Evolutionary conservation across 92 coral and sea anemone species (phyloP), one percentile per base, ranked within the genome.

Genomic region (Plumapathes pennacea): DNA sequence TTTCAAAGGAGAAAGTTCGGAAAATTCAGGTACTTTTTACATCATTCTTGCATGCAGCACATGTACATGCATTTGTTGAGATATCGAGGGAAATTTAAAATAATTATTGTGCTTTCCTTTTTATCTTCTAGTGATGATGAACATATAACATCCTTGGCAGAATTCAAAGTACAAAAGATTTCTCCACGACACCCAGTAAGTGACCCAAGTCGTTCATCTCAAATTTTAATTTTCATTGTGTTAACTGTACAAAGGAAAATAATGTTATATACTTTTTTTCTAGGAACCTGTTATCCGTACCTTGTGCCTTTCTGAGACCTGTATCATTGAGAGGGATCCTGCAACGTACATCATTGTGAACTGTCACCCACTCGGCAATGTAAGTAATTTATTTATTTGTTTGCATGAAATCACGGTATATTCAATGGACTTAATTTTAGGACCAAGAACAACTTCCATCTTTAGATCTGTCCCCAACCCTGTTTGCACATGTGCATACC

Each of bases 281-380:
- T 50, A 94, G 99, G 99, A 89, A 30, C 99, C 96, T 11, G 82
- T 89, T 13, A 66, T 76, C 5, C 84, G 99, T 18, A 94, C 99
- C 1, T 54, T 94, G 44, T 94, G 99, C 74, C 54, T 94, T 49
- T 89, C 99, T 31, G 99, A 94, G 60, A 84, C 89, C 12, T 94
- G 99, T 46, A 72, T 94, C 13, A 72, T 94, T 32, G 99, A 94
- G 57, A 67, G 99, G 54, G 99, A 94, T 62, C 99, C 99, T 47
- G 96, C 96, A 4, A 94, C 99, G 0, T 94, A 94, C 72, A 89
- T 84, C 26, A 91, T 91, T 33, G 96, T 78, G 41, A 83, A 86
- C 38, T 85, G 88, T 61, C 86, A 62, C 64, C 97, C 97, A 0
- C 69, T 91, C 37, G 71, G 96, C 64, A 84, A 89, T 46, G 97